Evolutionary conservation across 1,140 invertebrate species (phyloP).

Genomic region (Pissodes strobi): DNA sequence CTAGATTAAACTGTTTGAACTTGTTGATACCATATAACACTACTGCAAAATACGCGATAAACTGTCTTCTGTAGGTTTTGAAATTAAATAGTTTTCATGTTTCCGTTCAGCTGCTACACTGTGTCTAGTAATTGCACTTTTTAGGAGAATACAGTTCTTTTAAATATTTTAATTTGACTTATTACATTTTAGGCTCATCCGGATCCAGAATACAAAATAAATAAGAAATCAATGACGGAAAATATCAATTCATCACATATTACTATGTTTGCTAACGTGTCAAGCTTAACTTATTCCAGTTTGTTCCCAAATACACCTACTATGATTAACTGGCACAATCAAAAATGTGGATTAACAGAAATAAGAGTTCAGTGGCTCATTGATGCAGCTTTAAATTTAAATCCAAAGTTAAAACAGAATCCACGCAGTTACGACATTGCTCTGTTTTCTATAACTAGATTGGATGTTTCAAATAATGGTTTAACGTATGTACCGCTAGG

Average conservation of each 20-base stretch:
- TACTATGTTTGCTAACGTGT: constrained; percentile 62
- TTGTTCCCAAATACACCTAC: constrained; percentile 86
- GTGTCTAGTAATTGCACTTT: too few relatives aligned
- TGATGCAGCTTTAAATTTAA: constrained; percentile 81
- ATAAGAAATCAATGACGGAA: constrained; percentile 81
- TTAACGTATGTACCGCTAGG: constrained; percentile 78
- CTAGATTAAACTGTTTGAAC: too few relatives aligned
- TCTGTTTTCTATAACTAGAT: constrained; percentile 86
- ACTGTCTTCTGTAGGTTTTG: too few relatives aligned
- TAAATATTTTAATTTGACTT: too few relatives aligned
- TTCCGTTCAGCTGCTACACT: too few relatives aligned
- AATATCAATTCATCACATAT: constrained; percentile 63
- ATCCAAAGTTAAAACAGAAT: constrained; percentile 77
- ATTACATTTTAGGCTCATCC: constrained; percentile 70
- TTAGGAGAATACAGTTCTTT: too few relatives aligned
- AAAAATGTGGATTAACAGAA: constrained; percentile 70
- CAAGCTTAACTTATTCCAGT: constrained; percentile 75
- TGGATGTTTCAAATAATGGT: constrained; percentile 93
- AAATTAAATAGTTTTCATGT: too few relatives aligned
- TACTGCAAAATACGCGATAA: too few relatives aligned
- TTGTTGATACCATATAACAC: too few relatives aligned
- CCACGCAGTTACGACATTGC: constrained; percentile 73
- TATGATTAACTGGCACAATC: constrained; percentile 94
- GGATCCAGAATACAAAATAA: constrained; percentile 85
- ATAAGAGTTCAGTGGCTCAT: constrained; percentile 82